phyloP scores from a whole-genome alignment of 2,888 invertebrate species.

The Bhutanitis thaidina region DNA sequence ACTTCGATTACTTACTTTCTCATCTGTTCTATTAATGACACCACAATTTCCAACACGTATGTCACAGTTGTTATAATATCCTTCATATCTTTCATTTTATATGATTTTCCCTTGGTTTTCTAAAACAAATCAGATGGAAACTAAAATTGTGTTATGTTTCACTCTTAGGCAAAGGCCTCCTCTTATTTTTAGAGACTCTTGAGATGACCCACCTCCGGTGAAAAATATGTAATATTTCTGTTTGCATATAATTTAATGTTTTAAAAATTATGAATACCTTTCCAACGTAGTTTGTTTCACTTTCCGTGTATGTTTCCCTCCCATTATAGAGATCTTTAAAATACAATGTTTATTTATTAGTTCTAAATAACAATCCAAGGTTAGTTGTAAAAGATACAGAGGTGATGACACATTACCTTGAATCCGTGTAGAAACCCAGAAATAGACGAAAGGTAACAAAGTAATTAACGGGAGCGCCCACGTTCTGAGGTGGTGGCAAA shows the following conservation, averaged over 20 bases:
- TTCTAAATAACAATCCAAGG: no score
- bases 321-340: neutral
- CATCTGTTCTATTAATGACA: conserved; percentile 25
- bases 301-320: neutral
- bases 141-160: no score
- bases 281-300: neutral
- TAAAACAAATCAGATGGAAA: neutral
- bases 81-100: conserved; percentile 21
- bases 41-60: neutral
- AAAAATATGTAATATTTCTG: no score
- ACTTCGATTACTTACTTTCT: conserved; percentile 17
- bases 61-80: conserved; percentile 2
- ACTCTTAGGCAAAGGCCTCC: no score
- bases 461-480: conserved; percentile 55
- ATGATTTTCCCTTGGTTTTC: conserved; percentile 5
- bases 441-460: conserved; percentile 45
- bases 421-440: conserved; percentile 41
- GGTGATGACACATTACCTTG: conserved; percentile 27
- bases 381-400: no score
- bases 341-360: neutral
- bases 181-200: no score
- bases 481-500: conserved; percentile 52
- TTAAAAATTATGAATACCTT: neutral
- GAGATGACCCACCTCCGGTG: no score
- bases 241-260: no score